Conservation (phyloP, 2,888 invertebrate genomes). For the Brachyptera risi region DNA sequence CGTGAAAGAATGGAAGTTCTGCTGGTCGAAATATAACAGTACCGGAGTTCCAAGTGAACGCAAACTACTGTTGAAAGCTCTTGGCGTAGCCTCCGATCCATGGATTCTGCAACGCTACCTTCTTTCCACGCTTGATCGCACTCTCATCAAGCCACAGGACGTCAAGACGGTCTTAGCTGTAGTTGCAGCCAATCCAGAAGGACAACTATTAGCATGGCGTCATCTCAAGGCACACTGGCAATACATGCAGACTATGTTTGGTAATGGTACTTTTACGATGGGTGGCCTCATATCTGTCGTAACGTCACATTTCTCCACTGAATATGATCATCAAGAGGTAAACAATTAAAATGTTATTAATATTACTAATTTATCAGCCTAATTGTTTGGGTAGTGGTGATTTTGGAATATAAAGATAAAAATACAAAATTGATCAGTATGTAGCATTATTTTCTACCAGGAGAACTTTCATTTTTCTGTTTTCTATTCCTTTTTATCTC, state of each 20-base stretch:
- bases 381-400: no score
- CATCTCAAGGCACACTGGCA: slow-evolving; percentile 69
- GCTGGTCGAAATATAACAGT: slow-evolving; percentile 66
- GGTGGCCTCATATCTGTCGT: slow-evolving; percentile 61
- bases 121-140: slow-evolving; percentile 64
- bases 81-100: slow-evolving; percentile 68
- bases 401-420: no score
- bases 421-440: no score
- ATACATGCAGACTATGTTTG: slow-evolving; percentile 57
- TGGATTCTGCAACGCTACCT: slow-evolving; percentile 80
- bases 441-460: no score
- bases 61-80: slow-evolving; percentile 62
- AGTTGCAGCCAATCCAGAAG: slow-evolving; percentile 69
- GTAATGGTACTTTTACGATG: slow-evolving; percentile 60
- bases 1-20: slow-evolving; percentile 68
- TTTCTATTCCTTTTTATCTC: no score
- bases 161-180: slow-evolving; percentile 66
- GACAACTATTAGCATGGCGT: slow-evolving; percentile 66
- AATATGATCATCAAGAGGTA: slow-evolving; percentile 71
- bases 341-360: no score
- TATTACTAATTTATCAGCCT: no score
- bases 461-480: no score
- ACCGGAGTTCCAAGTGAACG: slow-evolving; percentile 67
- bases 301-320: slow-evolving; percentile 63
- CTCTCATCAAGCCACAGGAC: slow-evolving; percentile 64